These are phyloP conservation scores for Scaptomyza flava DNA, from an alignment of 2,888 invertebrate species.

Conservation along the genomic window DNA sequence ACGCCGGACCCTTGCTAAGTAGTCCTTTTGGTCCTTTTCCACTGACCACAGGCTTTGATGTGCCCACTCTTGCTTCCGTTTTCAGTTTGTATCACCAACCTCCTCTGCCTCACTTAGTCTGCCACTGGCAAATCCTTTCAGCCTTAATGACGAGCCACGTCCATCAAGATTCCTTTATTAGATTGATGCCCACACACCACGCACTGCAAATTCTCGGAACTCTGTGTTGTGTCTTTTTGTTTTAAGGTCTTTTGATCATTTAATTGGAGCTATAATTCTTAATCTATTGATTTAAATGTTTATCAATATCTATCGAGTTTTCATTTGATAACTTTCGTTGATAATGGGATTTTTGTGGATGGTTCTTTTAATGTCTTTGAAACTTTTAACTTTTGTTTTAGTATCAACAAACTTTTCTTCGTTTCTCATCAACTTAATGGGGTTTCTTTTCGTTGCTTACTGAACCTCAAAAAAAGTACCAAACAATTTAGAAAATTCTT, in stretches of 20 bases:
- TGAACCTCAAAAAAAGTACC: neutral
- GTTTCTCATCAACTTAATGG: neutral
- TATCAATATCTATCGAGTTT: constrained; percentile 13
- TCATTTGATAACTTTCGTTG: neutral
- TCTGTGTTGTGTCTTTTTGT: constrained; percentile 6
- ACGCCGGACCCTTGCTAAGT: constrained; percentile 40
- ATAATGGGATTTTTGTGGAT: neutral
- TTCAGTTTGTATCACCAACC: neutral
- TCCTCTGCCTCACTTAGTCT: neutral
- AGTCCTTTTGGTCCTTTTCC: constrained; percentile 39
- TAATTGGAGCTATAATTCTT: constrained; percentile 11
- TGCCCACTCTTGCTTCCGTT: constrained; percentile 10
- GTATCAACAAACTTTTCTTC: neutral
- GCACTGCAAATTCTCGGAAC: constrained; percentile 4
- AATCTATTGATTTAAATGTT: constrained; percentile 21
- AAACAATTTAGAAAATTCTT: no score
- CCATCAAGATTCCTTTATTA: constrained; percentile 27
- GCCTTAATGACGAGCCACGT: constrained; percentile 34
- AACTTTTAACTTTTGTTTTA: neutral
- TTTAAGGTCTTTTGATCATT: constrained; percentile 12
- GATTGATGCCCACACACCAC: constrained; percentile 24
- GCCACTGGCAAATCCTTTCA: constrained; percentile 30
- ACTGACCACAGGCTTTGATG: constrained; percentile 52
- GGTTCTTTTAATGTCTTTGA: neutral
- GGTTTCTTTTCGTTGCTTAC: neutral